Conservation (phyloP, 1,140 invertebrate genomes). For the Leptopilina clavipes region DNA sequence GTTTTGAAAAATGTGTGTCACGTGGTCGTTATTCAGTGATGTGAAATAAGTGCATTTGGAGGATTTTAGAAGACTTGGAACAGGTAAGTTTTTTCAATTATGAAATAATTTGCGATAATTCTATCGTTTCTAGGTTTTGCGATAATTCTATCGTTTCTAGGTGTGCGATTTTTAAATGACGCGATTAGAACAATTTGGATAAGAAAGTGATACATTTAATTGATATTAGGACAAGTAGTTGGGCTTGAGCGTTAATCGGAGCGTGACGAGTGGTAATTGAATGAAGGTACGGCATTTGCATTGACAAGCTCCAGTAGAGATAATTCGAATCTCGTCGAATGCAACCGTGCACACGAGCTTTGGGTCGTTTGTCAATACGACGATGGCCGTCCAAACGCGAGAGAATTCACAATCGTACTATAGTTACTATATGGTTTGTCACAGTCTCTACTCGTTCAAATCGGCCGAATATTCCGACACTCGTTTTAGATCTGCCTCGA, state of each 20-base stretch:
- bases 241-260: conserved; percentile 64
- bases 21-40: no score
- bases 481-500: no score
- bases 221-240: conserved; percentile 17
- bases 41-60: no score
- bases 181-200: no score
- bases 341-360: conserved; percentile 67
- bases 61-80: no score
- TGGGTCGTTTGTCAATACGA: conserved; percentile 74
- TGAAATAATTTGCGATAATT: no score
- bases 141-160: no score
- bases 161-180: no score
- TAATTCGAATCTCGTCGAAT: conserved; percentile 75
- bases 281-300: conserved; percentile 74
- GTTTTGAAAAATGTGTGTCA: no score
- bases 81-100: no score
- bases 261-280: conserved; percentile 75
- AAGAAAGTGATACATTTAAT: conserved; percentile 17
- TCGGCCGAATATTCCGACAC: conserved; percentile 48
- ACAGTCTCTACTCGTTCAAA: conserved; percentile 60
- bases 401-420: conserved; percentile 57
- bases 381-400: conserved; percentile 64
- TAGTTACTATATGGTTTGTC: conserved; percentile 63
- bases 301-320: conserved; percentile 74
- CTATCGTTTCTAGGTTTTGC: no score